A percentile compares a stretch with the other conserved stretches of the same genome.
phyloP scores from a whole-genome alignment of 1,140 invertebrate species.

The Stratiolaelaps scimitus region DNA sequence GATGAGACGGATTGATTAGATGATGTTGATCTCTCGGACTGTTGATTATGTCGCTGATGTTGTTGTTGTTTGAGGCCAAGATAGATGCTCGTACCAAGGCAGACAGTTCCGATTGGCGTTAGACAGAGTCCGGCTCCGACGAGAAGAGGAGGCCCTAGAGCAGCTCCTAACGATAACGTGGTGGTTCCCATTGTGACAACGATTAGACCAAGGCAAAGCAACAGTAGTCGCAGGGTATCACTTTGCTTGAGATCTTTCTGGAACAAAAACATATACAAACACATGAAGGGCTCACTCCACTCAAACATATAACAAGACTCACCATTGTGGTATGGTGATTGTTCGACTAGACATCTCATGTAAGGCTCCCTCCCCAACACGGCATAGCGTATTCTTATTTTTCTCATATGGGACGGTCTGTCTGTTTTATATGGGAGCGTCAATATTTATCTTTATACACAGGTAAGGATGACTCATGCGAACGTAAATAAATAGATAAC shows the following conservation, averaged over 20 bases:
- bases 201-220: constrained; percentile 15
- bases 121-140: not conserved
- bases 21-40: not conserved
- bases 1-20: constrained; percentile 17
- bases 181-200: not conserved
- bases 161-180: not conserved
- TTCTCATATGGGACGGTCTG: too few relatives aligned
- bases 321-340: too few relatives aligned
- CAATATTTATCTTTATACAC: too few relatives aligned
- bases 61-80: constrained; percentile 6
- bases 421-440: too few relatives aligned
- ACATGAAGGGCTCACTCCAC: too few relatives aligned
- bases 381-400: too few relatives aligned
- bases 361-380: too few relatives aligned
- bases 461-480: too few relatives aligned
- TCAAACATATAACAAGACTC: too few relatives aligned
- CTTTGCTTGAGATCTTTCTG: constrained; percentile 18
- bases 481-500: too few relatives aligned
- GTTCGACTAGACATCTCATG: too few relatives aligned
- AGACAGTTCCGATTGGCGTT: not conserved
- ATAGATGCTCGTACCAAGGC: constrained; percentile 3
- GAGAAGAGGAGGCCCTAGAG: not conserved
- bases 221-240: not conserved
- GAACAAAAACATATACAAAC: not conserved
- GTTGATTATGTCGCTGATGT: not conserved